These are phyloP conservation scores for Malthinus flaveolus DNA, from an alignment of 2,888 invertebrate genomes.

Conservation along the genomic window DNA sequence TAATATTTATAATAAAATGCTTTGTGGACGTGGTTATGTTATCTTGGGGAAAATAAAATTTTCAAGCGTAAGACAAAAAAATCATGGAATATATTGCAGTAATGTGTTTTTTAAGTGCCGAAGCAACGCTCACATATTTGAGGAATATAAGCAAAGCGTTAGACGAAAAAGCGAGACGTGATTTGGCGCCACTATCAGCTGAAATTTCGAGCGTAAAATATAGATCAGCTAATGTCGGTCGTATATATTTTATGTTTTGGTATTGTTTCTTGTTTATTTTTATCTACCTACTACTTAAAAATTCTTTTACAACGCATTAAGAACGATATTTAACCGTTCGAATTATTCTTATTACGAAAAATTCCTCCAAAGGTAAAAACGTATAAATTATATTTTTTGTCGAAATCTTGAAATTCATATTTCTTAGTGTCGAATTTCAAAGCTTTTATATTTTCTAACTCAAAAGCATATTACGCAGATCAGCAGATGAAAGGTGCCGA, in stretches of 20 bases:
- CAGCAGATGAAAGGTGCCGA: conserved; percentile 42
- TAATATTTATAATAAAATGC: neutral
- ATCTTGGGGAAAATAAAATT: conserved; percentile 6
- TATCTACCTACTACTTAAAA: conserved; percentile 8
- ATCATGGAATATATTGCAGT: conserved; percentile 6
- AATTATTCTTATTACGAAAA: too few species aligned
- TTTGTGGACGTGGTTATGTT: conserved; percentile 6
- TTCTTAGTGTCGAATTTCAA: conserved; percentile 17
- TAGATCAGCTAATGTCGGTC: conserved; percentile 17
- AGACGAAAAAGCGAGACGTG: conserved; percentile 26
- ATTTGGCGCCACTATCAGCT: conserved; percentile 25
- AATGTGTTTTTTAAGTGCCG: conserved; percentile 6
- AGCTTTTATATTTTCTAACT: conserved; percentile 25
- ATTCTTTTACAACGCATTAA: neutral
- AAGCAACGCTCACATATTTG: conserved; percentile 13
- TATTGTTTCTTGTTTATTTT: conserved; percentile 10
- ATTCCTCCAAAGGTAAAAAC: too few species aligned
- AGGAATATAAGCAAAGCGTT: conserved; percentile 14
- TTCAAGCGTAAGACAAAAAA: conserved; percentile 5
- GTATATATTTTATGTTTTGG: conserved; percentile 16
- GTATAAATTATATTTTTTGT: neutral
- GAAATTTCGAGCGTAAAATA: conserved; percentile 21
- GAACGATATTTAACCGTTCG: too few species aligned
- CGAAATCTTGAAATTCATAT: too few species aligned
- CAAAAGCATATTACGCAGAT: conserved; percentile 36